Evolutionary conservation across 2,797 vertebrate species (phyloP).

Genomic region (Hyperoplus immaculatus): DNA sequence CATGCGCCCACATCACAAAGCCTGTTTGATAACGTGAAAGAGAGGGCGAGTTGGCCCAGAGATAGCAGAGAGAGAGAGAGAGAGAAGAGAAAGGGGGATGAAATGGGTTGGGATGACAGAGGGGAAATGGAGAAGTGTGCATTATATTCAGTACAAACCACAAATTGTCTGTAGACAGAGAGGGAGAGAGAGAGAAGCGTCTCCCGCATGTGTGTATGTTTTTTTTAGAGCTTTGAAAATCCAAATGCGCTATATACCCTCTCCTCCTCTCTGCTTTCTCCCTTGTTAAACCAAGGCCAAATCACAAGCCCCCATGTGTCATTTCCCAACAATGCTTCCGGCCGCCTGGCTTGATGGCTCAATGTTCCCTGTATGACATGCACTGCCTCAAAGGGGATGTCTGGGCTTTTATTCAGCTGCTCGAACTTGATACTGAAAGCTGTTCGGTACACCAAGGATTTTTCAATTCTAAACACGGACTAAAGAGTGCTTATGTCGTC

Average conservation of each 20-base stretch:
- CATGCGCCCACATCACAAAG: slow-evolving; percentile 68
- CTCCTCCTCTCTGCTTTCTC: slow-evolving; percentile 45
- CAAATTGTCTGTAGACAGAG: slow-evolving; percentile 75
- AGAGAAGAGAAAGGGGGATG: slow-evolving; percentile 40
- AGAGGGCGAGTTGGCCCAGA: slow-evolving; percentile 56
- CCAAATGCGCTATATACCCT: slow-evolving; percentile 62
- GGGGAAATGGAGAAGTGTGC: slow-evolving; percentile 59
- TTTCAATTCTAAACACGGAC: slow-evolving; percentile 62
- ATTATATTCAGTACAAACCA: slow-evolving; percentile 79
- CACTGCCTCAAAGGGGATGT: slow-evolving; percentile 77
- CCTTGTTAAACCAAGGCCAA: slow-evolving; percentile 82
- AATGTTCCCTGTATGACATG: slow-evolving; percentile 81
- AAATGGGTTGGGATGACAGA: slow-evolving; percentile 56
- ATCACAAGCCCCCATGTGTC: slow-evolving; percentile 75
- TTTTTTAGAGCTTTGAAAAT: slow-evolving; percentile 74
- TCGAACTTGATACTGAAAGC: slow-evolving; percentile 81
- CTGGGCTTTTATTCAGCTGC: slow-evolving; percentile 75
- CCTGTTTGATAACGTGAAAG: slow-evolving; percentile 67
- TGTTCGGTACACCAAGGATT: slow-evolving; percentile 72
- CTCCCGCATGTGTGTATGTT: slow-evolving; percentile 63
- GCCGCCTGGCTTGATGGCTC: slow-evolving; percentile 83
- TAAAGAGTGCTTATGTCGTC: slow-evolving; percentile 39
- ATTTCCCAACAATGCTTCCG: slow-evolving; percentile 82
- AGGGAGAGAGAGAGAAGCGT: slow-evolving; percentile 47
- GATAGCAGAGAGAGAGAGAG: slow-evolving; percentile 44